Evolutionary conservation across 2,888 invertebrate species (phyloP), one percentile per base, ranked within the genome.

Genomic region (Ochlodes sylvanus): DNA sequence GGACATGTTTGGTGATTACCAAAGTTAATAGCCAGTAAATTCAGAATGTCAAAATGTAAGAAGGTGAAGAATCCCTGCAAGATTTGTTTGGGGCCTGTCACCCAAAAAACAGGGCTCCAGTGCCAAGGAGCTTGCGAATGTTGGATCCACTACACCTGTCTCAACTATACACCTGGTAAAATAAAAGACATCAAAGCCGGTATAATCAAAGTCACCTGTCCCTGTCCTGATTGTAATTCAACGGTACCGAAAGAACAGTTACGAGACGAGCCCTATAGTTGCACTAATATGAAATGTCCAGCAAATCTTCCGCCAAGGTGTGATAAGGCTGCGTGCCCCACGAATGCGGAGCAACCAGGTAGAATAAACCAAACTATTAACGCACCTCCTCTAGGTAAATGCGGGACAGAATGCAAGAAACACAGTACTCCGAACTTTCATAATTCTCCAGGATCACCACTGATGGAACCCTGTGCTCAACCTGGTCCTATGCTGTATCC

Each of bases 141-240:
- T 14, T 92, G 90, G 91, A 81, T 89, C 1, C 92, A 92, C 68
- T 92, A 79, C 74, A 71, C 64, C 6, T 92, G 92, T 70, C 71
- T 91, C 0, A 83, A 88, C 71, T 91, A 87, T 71, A 90, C 90
- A 0, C 88, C 89, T 12, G 90, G 90, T 0, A 87, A 84, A 76
- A 84, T 92, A 21, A 82, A 77, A 27, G 91, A 91, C 52, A 87
- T 92, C 62, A 89, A 87, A 70, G 75, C 78, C 0, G 90, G 89
- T 1, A 71, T 84, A 1, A 89, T 92, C 38, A 82, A 79, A 69
- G 81, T 92, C 0, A 84, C 79, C 0, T 92, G 92, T n/a, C 91
- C 91, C 0, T 92, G 92, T 63, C 90, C 92, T 0, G 89, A 90
- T 47, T 92, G 92, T 70, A 82, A 79, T 52, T 81, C 86, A 0